A percentile compares a stretch with the other conserved stretches of the same genome.
phyloP scores from a whole-genome alignment of 2,888 invertebrate species.

The Tetramorium bicarinatum region DNA sequence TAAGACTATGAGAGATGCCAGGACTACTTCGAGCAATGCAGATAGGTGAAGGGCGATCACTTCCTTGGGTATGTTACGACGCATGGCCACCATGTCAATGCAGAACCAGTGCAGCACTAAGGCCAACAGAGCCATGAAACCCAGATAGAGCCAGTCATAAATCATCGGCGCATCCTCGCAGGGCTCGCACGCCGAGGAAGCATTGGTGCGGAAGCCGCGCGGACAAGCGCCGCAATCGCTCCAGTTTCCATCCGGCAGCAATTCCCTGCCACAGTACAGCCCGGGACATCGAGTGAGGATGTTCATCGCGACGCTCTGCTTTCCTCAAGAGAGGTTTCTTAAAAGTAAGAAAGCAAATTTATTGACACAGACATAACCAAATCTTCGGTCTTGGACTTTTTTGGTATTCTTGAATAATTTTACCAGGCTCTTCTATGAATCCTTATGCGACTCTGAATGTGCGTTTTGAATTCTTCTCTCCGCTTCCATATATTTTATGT shows the following conservation, averaged over 20 bases:
- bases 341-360: not conserved
- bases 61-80: conserved; percentile 92
- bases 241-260: conserved; percentile 90
- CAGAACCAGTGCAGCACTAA: conserved; percentile 97
- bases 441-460: not conserved
- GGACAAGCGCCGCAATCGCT: conserved; percentile 96
- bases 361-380: not conserved
- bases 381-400: not conserved
- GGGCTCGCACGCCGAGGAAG: conserved; percentile 91
- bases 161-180: conserved; percentile 92
- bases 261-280: conserved; percentile 93
- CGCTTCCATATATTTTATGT: not conserved
- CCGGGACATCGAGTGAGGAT: conserved; percentile 90
- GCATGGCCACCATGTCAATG: conserved; percentile 94
- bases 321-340: not conserved
- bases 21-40: conserved; percentile 93
- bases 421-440: not conserved
- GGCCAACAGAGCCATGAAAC: conserved; percentile 96
- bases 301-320: conserved; percentile 66
- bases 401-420: not conserved
- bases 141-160: conserved; percentile 97
- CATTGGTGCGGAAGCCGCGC: conserved; percentile 92
- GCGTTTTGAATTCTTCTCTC: not conserved
- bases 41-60: conserved; percentile 93
- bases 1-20: conserved; percentile 92